A percentile compares a stretch with the other conserved stretches of the same genome.
Conservation (phyloP, 2,113 vertebrate species). For the Erythrocercus mccallii region DNA sequence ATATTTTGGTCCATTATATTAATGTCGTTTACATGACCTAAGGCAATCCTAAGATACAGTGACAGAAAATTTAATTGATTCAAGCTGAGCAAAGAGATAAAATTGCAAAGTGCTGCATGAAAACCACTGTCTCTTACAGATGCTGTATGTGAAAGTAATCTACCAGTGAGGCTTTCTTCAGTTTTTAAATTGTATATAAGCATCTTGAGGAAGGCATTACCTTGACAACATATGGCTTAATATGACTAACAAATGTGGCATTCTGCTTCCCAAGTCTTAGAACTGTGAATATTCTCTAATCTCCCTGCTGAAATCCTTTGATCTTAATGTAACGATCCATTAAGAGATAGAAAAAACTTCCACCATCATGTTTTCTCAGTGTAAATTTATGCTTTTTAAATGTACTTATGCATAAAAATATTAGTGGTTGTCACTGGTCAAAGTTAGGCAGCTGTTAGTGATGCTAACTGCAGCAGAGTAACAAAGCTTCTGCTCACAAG, state of each 20-base stretch:
- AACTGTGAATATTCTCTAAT: background rate
- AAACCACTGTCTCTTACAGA: background rate
- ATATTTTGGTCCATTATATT: background rate
- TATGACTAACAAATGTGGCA: background rate
- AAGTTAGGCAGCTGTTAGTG: background rate
- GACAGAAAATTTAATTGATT: background rate
- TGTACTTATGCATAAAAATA: background rate
- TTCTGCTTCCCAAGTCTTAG: background rate
- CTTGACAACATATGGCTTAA: background rate
- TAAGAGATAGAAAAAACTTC: background rate
- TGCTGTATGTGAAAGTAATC: background rate
- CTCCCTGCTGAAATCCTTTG: background rate
- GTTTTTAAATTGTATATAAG: background rate
- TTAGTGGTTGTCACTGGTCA: background rate
- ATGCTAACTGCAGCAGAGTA: background rate
- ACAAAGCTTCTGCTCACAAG: background rate
- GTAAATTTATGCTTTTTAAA: background rate
- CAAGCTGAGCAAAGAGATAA: background rate
- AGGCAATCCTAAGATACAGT: background rate
- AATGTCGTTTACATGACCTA: background rate
- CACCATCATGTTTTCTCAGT: background rate
- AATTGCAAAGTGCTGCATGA: background rate
- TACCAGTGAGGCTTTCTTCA: background rate
- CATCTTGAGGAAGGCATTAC: background rate
- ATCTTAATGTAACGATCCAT: background rate